Evolutionary conservation across 2,797 vertebrate genomes (phyloP), one percentile per base, ranked within the genome.

Genomic region (Leptatherina wallacei): DNA sequence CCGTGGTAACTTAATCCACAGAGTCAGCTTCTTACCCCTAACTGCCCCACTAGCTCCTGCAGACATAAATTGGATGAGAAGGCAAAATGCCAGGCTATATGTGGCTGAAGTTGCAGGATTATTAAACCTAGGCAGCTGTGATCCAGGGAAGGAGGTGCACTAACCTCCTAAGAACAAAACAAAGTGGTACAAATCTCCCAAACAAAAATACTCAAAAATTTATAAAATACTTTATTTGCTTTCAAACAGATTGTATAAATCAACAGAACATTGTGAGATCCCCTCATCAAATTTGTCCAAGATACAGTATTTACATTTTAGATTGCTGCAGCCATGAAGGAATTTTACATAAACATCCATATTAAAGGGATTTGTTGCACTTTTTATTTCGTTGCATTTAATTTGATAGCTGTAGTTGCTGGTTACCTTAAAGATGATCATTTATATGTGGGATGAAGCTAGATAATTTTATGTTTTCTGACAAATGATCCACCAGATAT

Each of bases 41-140:
- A 89, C 89, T 81, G 78, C 77, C 87, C 90, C 86, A 84, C 83
- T 61, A 90, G 85, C 87, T 88, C 78, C 78, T 51, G 30, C 73
- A 90, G 88, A 93, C 75, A 76, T 70, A 91, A 80, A 94, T 91
- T 76, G 75, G 84, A 91, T 88, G 81, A 90, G 88, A 93, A 92
- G 82, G 90, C 85, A 86, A 84, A 88, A 85, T 83, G 83, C 88
- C 88, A 88, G 77, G 85, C 88, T 84, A 69, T 68, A 85, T 84
- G 83, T 76, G 75, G 67, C 73, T 72, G 63, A 74, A 72, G 61
- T 63, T 68, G 62, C 60, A 49, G 61, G 44, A 79, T 71, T 30
- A 65, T 71, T 33, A 76, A 68, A 54, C 12, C 24, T 57, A 52
- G 66, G 70, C 64, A 74, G 16, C 64, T 54, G 0, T 47, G 71